Base-by-base conservation (phyloP, 2,888 invertebrate genomes). In the Lithophane ornitopus region DNA sequence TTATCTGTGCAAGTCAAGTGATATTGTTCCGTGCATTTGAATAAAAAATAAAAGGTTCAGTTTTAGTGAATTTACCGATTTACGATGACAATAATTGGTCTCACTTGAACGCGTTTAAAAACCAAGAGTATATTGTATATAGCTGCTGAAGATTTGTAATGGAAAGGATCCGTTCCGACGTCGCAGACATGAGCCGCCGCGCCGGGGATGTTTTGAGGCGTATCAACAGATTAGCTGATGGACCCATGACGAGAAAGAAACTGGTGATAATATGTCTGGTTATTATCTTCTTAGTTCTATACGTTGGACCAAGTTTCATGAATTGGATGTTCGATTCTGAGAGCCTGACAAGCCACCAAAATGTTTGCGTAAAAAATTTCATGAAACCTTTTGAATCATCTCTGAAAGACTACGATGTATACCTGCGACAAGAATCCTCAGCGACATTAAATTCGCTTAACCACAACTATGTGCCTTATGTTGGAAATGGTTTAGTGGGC, bases 401-500 rank as follows among this genome's bases (percentile, higher is more conserved):
- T 88, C 94, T 97, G 46, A 93, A 93, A n/a, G 97, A 97, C 80
- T 97, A 97, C 90, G 98, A 98, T 90, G 97, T 97, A 14, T 97
- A 98, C 90, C 94, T 98, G 81, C 94, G 97, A 79, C 92, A 93
- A 58, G 97, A 98, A 89, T 95, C 97, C 73, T 94, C 97, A 22
- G 96, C 97, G 8, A 94, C 95, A 9, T 87, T 96, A 56, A 91
- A 92, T 28, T 93, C 96, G 7, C 95, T 96, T 26, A 97, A 97
- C 86, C 97, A 97, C 62, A 96, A 97, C 83, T 98, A 97, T 89
- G 96, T 98, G 92, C 98, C 98, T 87, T 98, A 98, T 89, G 97
- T 98, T 76, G 98, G 98, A 19, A 98, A 98, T 93, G 98, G 98
- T 1, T 95, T 97, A 78, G 94, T 98, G 80, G 98, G 98, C 0